Conservation (phyloP, 2,113 vertebrate species). For the Sminthopsis crassicaudata region DNA sequence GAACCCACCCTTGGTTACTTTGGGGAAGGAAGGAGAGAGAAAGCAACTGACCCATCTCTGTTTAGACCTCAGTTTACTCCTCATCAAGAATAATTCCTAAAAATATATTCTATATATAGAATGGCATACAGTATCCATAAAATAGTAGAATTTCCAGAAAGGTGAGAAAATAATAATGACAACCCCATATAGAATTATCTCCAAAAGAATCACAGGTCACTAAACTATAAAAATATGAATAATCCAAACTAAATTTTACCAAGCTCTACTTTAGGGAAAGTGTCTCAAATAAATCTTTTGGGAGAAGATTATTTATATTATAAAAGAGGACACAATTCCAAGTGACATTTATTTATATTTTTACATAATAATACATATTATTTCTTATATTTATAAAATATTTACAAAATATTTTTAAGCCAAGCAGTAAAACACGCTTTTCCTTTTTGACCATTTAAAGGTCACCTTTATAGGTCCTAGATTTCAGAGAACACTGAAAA, state of each 20-base stretch:
- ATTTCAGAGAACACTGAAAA: not conserved
- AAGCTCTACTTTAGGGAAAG: not conserved
- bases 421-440: not conserved
- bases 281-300: constrained; percentile 14
- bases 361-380: not conserved
- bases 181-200: not conserved
- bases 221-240: constrained; percentile 45
- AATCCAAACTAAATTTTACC: constrained; percentile 5
- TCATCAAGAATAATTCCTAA: constrained; percentile 51
- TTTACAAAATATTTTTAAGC: not conserved
- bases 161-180: not conserved
- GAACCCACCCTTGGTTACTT: too few species aligned
- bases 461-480: constrained; percentile 26
- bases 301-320: not conserved
- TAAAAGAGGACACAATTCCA: not conserved
- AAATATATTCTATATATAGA: constrained; percentile 28
- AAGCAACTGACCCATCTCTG: too few species aligned
- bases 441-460: constrained; percentile 35
- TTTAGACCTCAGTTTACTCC: too few species aligned
- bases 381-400: constrained; percentile 1
- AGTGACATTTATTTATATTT: not conserved
- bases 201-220: constrained; percentile 9
- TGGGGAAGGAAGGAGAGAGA: too few species aligned
- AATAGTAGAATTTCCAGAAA: constrained; percentile 40
- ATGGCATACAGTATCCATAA: constrained; percentile 14